Percentiles rank a stretch among this genome's conserved stretches.
Conservation (phyloP, 2,888 invertebrate genomes). For the Phyllotreta striolata region DNA sequence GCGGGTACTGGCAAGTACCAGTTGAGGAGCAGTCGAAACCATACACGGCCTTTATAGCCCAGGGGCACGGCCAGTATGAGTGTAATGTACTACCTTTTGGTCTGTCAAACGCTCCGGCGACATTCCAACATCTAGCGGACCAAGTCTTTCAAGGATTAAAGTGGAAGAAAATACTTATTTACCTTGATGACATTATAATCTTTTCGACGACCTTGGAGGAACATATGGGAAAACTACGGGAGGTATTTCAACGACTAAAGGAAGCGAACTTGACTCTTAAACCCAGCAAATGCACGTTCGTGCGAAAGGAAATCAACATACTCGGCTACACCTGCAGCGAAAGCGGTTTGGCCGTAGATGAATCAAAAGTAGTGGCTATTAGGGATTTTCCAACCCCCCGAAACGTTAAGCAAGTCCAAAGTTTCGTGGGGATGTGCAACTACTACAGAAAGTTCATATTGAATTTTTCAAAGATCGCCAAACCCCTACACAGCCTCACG, state of each 20-base stretch:
- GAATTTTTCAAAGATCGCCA: conserved; percentile 37
- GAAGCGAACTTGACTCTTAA: conserved; percentile 39
- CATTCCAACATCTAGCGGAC: conserved; percentile 42
- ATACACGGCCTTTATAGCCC: conserved; percentile 43
- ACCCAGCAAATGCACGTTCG: conserved; percentile 29
- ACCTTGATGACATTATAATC: conserved; percentile 44
- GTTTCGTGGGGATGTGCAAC: conserved; percentile 41
- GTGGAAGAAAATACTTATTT: conserved; percentile 42
- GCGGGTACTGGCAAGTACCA: conserved; percentile 42
- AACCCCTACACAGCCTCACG: conserved; percentile 34
- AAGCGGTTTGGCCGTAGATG: conserved; percentile 33
- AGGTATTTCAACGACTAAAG: conserved; percentile 36
- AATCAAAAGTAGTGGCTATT: conserved; percentile 20
- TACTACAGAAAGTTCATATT: conserved; percentile 40
- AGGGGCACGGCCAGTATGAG: conserved; percentile 41
- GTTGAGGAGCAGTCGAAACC: conserved; percentile 35
- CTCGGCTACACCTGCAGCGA: conserved; percentile 43
- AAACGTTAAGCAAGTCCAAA: conserved; percentile 34
- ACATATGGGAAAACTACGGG: conserved; percentile 35
- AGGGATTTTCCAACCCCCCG: conserved; percentile 40
- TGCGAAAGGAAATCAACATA: conserved; percentile 41
- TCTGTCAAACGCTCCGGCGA: conserved; percentile 43
- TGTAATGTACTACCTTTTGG: conserved; percentile 46
- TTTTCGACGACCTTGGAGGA: conserved; percentile 39
- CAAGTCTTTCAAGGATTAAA: conserved; percentile 41